Base-by-base conservation (phyloP, 2,113 vertebrate genomes). In the Rhinopomastus cyanomelas region DNA sequence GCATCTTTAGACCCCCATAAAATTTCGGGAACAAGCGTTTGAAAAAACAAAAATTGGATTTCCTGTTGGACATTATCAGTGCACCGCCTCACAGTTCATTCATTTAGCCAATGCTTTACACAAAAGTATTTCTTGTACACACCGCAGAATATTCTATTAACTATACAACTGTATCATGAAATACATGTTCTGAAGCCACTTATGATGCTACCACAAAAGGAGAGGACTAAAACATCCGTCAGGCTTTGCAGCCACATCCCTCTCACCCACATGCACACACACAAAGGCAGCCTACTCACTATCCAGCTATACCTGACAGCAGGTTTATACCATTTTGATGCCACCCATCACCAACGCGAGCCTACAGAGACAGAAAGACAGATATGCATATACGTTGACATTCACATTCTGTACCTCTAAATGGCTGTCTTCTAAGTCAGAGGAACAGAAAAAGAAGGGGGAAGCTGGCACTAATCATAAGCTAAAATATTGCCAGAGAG, bases 371-470 rank as follows among this genome's bases (percentile, higher is more conserved):
- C 4, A 62, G 30, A 66, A 83, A 84, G 60, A 68, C 14, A 60
- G 42, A 49, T 80, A 64, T 61, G 52, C 49, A 75, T 34, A 68
- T 42, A 55, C 29, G 42, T 51, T 89, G 85, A 90, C 44, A 92
- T 78, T 64, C 25, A 53, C 76, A 61, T 36, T 92, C 78, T 87
- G 39, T 66, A 82, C 36, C 77, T 90, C 68, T 67, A 89, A 95
- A 92, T 56, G 75, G 74, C 36, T 26, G 2, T 68, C 49, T 90
- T 23, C 56, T 62, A 77, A 90, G 76, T 61, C 39, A 60, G 74
- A 65, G 21, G 3, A 13, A 44, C 85, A 68, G 81, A 81, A 61
- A n/a, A 20, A 8, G 4, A 9, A 2, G 8, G 37, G 32, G 30
- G 6, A 3, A 22, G 32, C 21, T 88, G 68, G 76, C 42, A 77